Evolutionary conservation across 2,797 vertebrate species (phyloP).

Genomic region (Chiloscyllium punctatum): DNA sequence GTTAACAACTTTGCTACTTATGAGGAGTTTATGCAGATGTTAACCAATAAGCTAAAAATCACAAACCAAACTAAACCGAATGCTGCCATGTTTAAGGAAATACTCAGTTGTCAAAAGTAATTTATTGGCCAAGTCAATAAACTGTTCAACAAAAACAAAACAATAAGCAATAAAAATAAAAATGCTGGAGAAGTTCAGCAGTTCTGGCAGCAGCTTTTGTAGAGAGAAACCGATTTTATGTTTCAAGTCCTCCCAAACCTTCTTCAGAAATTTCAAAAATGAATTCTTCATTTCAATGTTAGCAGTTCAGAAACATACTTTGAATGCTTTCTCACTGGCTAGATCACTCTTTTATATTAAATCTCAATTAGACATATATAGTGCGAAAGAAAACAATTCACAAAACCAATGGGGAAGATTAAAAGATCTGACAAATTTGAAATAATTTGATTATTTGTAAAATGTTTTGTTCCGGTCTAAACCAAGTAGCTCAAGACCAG

Average conservation of each 20-base stretch:
- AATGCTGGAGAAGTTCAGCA: no score
- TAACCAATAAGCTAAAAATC: background rate
- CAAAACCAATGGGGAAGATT: background rate
- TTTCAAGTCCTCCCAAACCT: no score
- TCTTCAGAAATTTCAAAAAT: background rate
- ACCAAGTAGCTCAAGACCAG: background rate
- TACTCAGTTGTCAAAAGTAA: background rate
- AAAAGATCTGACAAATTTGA: background rate
- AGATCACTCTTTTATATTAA: background rate
- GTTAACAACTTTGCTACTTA: background rate
- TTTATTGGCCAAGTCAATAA: background rate
- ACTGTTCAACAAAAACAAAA: background rate
- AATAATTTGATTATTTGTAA: background rate
- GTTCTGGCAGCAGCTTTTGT: no score
- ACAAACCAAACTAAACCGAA: background rate
- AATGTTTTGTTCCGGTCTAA: background rate
- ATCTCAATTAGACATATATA: background rate
- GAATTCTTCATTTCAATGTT: constrained; percentile 43
- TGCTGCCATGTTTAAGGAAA: background rate
- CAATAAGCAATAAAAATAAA: no score
- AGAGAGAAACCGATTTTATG: no score
- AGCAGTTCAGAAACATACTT: constrained; percentile 40
- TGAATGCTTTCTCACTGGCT: background rate
- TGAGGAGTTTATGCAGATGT: background rate
- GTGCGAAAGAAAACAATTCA: background rate